Conservation (phyloP, 2,888 invertebrate species). For the Amorpha juglandis region DNA sequence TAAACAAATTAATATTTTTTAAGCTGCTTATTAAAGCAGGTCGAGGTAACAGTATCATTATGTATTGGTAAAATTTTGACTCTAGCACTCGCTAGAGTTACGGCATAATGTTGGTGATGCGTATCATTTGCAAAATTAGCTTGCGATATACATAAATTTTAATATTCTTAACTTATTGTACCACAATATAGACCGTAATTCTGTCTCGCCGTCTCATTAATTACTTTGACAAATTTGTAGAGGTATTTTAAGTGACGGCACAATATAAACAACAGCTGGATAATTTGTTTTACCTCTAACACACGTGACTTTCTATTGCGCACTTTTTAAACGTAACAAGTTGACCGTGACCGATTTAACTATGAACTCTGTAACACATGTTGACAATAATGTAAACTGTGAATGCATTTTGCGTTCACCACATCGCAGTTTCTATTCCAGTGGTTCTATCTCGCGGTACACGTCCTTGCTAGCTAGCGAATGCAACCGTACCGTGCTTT, state of each 20-base stretch:
- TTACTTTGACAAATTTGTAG: no score
- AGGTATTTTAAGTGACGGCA: no score
- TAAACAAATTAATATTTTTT: no score
- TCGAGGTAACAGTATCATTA: not conserved
- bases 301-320: conserved; percentile 13
- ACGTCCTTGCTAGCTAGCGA: conserved; percentile 77
- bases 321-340: conserved; percentile 33
- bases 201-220: no score
- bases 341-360: conserved; percentile 51
- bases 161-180: no score
- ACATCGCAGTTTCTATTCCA: conserved; percentile 47
- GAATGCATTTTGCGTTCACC: conserved; percentile 4
- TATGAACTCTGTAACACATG: conserved; percentile 24
- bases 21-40: not conserved
- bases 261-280: not conserved
- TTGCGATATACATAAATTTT: no score
- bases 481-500: conserved; percentile 75
- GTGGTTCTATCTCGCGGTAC: conserved; percentile 50
- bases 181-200: no score
- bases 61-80: no score
- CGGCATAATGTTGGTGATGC: no score
- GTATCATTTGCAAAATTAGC: no score
- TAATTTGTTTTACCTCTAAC: not conserved
- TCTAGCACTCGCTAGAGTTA: no score
- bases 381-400: conserved; percentile 24